phyloP scores from a whole-genome alignment of 2,888 invertebrate genomes.

The Ophraella communa region DNA sequence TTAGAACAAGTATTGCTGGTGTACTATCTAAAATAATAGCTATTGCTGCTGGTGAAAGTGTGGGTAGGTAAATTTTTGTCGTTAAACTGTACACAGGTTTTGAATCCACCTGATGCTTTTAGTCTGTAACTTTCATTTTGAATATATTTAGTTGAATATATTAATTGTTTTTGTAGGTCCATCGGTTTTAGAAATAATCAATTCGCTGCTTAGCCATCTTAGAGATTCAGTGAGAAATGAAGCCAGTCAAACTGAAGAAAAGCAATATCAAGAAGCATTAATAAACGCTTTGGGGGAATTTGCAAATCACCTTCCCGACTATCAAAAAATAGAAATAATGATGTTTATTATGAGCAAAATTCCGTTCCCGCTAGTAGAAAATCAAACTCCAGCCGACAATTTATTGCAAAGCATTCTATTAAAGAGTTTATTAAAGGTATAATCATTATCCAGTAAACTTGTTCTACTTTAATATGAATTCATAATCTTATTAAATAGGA shows the following conservation, averaged over 20 bases:
- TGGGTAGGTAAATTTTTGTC: conserved; percentile 67
- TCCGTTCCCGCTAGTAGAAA: conserved; percentile 67
- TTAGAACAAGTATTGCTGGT: conserved; percentile 91
- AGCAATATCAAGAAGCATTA: conserved; percentile 91
- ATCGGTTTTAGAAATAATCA: conserved; percentile 96
- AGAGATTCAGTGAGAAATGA: conserved; percentile 79
- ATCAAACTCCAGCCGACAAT: conserved; percentile 70
- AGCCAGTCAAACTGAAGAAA: conserved; percentile 75
- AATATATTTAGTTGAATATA: neutral
- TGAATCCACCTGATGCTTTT: too few relatives aligned
- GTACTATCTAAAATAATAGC: conserved; percentile 96
- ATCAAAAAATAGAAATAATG: conserved; percentile 99
- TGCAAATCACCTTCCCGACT: conserved; percentile 97
- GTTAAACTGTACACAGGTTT: too few relatives aligned
- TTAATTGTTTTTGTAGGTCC: conserved; percentile 69
- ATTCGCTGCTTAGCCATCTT: conserved; percentile 93
- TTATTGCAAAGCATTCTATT: conserved; percentile 91
- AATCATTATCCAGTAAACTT: conserved; percentile 8
- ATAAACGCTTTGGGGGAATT: conserved; percentile 98
- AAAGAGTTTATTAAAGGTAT: conserved; percentile 90
- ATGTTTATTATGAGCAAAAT: conserved; percentile 99
- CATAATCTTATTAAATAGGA: too few relatives aligned
- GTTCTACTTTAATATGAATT: too few relatives aligned
- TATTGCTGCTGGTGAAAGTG: conserved; percentile 94
- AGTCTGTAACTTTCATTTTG: too few relatives aligned